Evolutionary conservation across 1,140 invertebrate genomes (phyloP).

Genomic region (Bilobella aurantiaca): DNA sequence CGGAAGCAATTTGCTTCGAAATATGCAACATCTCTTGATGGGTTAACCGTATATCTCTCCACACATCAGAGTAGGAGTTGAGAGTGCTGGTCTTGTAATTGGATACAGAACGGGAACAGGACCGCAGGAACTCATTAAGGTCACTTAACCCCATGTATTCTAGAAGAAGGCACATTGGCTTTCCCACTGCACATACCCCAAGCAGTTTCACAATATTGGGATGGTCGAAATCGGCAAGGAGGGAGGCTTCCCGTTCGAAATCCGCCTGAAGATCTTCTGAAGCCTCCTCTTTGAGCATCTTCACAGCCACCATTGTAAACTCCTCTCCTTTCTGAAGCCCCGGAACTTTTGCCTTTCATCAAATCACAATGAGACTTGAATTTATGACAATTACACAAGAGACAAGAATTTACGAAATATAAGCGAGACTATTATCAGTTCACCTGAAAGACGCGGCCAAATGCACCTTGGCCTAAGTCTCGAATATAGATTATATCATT

Average conservation of each 20-base stretch:
- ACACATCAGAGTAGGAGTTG: too few relatives aligned
- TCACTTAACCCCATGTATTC: slow-evolving; percentile 91
- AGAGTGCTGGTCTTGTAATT: too few relatives aligned
- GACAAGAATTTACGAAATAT: too few relatives aligned
- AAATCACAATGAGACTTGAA: background rate
- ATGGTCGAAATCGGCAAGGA: slow-evolving; percentile 85
- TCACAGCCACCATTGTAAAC: slow-evolving; percentile 86
- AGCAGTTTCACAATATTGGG: slow-evolving; percentile 84
- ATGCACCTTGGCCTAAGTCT: slow-evolving; percentile 88
- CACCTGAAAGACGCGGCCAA: slow-evolving; percentile 80
- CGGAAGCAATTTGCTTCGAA: slow-evolving; percentile 72
- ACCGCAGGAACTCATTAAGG: slow-evolving; percentile 79
- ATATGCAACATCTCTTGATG: slow-evolving; percentile 71
- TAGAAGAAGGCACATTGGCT: slow-evolving; percentile 86
- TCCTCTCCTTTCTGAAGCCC: slow-evolving; percentile 72
- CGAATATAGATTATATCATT: slow-evolving; percentile 91
- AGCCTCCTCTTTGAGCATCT: slow-evolving; percentile 95
- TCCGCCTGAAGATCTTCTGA: slow-evolving; percentile 83
- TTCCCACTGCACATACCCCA: slow-evolving; percentile 79
- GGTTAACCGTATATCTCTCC: slow-evolving; percentile 49
- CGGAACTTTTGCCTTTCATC: slow-evolving; percentile 69
- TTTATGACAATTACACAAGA: too few relatives aligned
- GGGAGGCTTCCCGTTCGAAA: slow-evolving; percentile 87
- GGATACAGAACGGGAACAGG: too few relatives aligned
- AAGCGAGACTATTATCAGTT: too few relatives aligned